These are phyloP conservation scores for Enteromius anoplus DNA, from an alignment of 2,797 vertebrate genomes.

Conservation along the genomic window DNA sequence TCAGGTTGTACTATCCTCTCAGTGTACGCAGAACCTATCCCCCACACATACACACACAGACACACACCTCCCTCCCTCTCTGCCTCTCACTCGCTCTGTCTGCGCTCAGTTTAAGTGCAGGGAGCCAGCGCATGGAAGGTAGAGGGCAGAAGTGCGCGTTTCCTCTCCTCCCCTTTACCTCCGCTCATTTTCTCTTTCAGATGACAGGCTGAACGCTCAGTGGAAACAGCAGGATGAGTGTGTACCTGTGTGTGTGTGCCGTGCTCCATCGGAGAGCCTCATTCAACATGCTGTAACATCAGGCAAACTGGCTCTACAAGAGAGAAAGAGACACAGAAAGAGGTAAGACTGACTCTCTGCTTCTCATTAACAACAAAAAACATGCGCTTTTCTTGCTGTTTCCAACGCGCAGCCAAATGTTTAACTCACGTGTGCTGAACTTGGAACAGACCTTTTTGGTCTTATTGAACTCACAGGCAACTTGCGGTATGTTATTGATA, in stretches of 20 bases:
- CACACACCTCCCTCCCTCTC: conserved; percentile 12
- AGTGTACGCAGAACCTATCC: neutral
- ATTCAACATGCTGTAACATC: conserved; percentile 44
- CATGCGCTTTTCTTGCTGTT: neutral
- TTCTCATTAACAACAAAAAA: conserved; percentile 39
- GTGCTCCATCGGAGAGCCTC: conserved; percentile 16
- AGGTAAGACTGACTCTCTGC: conserved; percentile 34
- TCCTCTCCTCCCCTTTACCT: conserved; percentile 34
- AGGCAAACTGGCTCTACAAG: conserved; percentile 37
- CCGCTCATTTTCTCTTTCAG: conserved; percentile 13
- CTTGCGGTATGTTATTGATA: neutral
- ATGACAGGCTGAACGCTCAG: conserved; percentile 32
- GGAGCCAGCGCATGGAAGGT: conserved; percentile 30
- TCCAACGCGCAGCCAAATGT: neutral
- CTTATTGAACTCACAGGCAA: neutral
- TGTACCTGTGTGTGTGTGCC: conserved; percentile 19
- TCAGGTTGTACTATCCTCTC: neutral
- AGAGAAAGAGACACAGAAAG: conserved; percentile 18
- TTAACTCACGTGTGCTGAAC: neutral
- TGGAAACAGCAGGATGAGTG: conserved; percentile 40
- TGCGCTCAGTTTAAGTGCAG: conserved; percentile 37
- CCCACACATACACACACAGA: neutral
- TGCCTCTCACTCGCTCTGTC: conserved; percentile 19
- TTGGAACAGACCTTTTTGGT: neutral
- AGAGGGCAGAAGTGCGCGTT: conserved; percentile 43